A percentile compares a stretch with the other conserved stretches of the same genome.
Conservation (phyloP, 1,140 invertebrate genomes). For the Agrypnia vestita region DNA sequence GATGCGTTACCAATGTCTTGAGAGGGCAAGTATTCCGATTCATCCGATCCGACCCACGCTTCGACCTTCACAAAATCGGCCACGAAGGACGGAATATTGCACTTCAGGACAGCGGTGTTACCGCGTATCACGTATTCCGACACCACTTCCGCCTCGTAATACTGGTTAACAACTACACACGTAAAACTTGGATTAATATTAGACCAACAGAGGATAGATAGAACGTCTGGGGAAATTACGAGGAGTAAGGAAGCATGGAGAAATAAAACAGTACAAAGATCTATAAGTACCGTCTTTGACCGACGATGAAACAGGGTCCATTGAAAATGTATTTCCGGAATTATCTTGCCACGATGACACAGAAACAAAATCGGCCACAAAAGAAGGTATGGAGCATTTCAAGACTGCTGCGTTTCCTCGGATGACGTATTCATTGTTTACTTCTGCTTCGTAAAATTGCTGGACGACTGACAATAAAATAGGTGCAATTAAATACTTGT, state of each 20-base stretch:
- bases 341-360: slow-evolving; percentile 92
- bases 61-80: slow-evolving; percentile 92
- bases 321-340: slow-evolving; percentile 72
- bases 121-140: slow-evolving; percentile 94
- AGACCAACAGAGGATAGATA: neutral
- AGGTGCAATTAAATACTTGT: neutral
- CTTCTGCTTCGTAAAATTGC: slow-evolving; percentile 90
- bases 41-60: slow-evolving; percentile 88
- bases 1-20: slow-evolving; percentile 68
- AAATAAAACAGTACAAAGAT: slow-evolving; percentile 3
- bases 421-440: slow-evolving; percentile 94
- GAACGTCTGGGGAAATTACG: neutral
- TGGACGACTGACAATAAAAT: slow-evolving; percentile 80
- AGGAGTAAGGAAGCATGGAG: slow-evolving; percentile 23
- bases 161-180: slow-evolving; percentile 88
- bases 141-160: slow-evolving; percentile 93
- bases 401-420: slow-evolving; percentile 92
- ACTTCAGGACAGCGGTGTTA: slow-evolving; percentile 93
- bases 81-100: slow-evolving; percentile 93
- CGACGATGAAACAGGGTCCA: slow-evolving; percentile 78
- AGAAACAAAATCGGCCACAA: slow-evolving; percentile 92
- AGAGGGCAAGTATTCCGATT: slow-evolving; percentile 77
- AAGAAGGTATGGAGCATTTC: slow-evolving; percentile 93
- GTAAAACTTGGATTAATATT: slow-evolving; percentile 9
- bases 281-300: slow-evolving; percentile 75